Percentiles rank a stretch among this genome's conserved stretches.
Evolutionary conservation across 30 jellyfish, hydroid and myxozoan genomes (phyloP).

Genomic region (Chironex yamaguchii): DNA sequence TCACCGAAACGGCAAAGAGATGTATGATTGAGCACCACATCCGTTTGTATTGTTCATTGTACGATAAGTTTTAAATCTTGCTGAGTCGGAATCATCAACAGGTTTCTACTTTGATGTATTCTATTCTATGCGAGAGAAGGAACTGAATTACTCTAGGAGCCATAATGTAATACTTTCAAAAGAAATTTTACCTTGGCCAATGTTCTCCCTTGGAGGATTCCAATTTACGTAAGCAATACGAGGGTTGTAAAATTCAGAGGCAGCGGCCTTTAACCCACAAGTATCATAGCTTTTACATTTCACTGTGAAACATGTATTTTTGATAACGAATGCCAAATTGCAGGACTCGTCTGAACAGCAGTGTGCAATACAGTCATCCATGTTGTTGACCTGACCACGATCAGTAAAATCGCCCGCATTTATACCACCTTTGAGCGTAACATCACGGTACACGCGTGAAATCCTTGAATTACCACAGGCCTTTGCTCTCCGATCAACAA

Average conservation of each 20-base stretch:
- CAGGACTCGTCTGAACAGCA: constrained; percentile 94
- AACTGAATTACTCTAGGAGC: too few species aligned
- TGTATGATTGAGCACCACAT: too few species aligned
- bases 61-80: too few species aligned
- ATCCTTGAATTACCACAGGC: constrained; percentile 76
- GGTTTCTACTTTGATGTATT: too few species aligned
- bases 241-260: constrained; percentile 86
- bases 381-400: constrained; percentile 80
- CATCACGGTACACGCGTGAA: constrained; percentile 81
- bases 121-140: too few species aligned
- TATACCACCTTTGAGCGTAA: constrained; percentile 91
- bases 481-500: constrained; percentile 39
- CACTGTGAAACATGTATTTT: constrained; percentile 92
- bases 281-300: constrained; percentile 88
- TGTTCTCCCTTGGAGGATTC: constrained; percentile 95
- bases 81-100: too few species aligned
- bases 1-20: too few species aligned
- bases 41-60: too few species aligned
- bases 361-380: constrained; percentile 84
- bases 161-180: too few species aligned
- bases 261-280: constrained; percentile 90
- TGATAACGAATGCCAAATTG: constrained; percentile 95
- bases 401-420: constrained; percentile 95
- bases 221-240: constrained; percentile 88
- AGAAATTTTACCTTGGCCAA: constrained; percentile 75